phyloP scores from a whole-genome alignment of 2,797 vertebrate species.

The Eptatretus atami region DNA sequence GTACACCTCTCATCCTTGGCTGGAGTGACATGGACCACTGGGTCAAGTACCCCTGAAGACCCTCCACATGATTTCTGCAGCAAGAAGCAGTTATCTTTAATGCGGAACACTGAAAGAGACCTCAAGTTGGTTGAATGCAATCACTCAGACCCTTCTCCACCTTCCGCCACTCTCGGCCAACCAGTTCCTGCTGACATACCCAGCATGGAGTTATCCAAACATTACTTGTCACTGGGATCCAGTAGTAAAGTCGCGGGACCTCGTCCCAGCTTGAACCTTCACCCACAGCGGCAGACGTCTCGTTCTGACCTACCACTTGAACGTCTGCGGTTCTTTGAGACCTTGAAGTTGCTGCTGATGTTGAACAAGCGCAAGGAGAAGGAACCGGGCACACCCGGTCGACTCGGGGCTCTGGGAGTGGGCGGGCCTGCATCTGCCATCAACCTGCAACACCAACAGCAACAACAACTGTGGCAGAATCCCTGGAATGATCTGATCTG shows the following conservation, averaged over 20 bases:
- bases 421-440: constrained; percentile 18
- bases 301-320: constrained; percentile 80
- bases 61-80: constrained; percentile 11
- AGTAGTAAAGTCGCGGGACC: constrained; percentile 61
- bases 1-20: too few relatives aligned
- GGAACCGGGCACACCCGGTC: constrained; percentile 46
- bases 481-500: constrained; percentile 66
- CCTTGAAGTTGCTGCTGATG: constrained; percentile 66
- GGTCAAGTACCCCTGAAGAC: too few relatives aligned
- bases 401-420: neutral
- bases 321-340: constrained; percentile 94
- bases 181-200: constrained; percentile 14
- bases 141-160: neutral
- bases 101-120: constrained; percentile 53
- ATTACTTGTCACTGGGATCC: constrained; percentile 87
- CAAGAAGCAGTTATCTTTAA: constrained; percentile 40
- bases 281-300: constrained; percentile 70
- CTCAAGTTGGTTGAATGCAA: constrained; percentile 19
- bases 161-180: neutral
- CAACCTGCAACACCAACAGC: constrained; percentile 21
- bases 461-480: constrained; percentile 38
- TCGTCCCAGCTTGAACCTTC: constrained; percentile 42
- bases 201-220: constrained; percentile 74
- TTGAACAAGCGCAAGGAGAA: constrained; percentile 98
- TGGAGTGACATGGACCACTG: too few relatives aligned